Evolutionary conservation across 1,140 invertebrate species (phyloP).

Genomic region (Solenopsis invicta): DNA sequence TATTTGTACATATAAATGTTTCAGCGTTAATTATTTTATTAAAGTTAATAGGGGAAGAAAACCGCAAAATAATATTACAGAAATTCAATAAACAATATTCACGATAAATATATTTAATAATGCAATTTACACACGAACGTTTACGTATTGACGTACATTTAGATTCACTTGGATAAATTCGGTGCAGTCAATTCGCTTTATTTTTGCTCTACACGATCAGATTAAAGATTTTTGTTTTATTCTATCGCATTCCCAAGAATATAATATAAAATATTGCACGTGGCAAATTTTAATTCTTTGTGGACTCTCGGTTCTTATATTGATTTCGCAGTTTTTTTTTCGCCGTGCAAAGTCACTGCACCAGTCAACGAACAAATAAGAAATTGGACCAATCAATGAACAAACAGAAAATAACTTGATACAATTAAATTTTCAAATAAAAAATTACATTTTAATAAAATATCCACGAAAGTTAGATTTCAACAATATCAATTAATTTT

Average conservation of each 20-base stretch:
- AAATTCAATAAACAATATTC: constrained; percentile 8
- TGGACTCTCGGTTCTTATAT: too few relatives aligned
- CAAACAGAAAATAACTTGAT: too few relatives aligned
- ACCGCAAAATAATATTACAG: neutral
- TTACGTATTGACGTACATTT: neutral
- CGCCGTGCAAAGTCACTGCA: too few relatives aligned
- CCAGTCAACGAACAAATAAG: too few relatives aligned
- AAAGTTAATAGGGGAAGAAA: neutral
- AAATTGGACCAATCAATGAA: too few relatives aligned
- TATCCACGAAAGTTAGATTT: too few relatives aligned
- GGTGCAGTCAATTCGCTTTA: neutral
- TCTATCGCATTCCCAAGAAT: neutral
- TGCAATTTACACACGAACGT: neutral
- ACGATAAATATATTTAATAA: constrained; percentile 4
- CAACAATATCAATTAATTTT: too few relatives aligned
- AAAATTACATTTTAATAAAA: too few relatives aligned
- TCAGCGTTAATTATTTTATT: constrained; percentile 21
- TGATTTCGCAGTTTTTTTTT: too few relatives aligned
- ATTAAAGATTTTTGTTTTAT: neutral
- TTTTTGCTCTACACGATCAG: neutral
- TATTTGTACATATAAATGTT: neutral
- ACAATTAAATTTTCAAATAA: too few relatives aligned
- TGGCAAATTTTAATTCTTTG: neutral
- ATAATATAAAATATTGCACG: neutral
- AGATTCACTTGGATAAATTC: neutral